phyloP scores from a whole-genome alignment of 2,888 invertebrate species.

The Leptothorax acervorum region DNA sequence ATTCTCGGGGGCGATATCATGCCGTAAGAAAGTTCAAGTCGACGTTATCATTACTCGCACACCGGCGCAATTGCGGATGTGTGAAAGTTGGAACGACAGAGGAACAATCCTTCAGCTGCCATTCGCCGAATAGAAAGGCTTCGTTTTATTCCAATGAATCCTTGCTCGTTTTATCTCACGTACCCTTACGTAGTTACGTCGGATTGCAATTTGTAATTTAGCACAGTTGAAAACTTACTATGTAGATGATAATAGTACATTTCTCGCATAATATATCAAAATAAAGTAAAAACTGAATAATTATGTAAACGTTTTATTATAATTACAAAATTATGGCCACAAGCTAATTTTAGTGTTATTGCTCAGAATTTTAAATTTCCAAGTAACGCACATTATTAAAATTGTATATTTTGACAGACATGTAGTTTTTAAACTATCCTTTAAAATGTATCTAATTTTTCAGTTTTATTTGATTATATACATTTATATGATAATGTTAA shows the following conservation, averaged over 20 bases:
- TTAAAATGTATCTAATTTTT: neutral
- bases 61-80: slow-evolving; percentile 40
- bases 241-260: neutral
- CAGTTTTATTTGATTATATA: neutral
- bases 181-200: neutral
- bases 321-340: neutral
- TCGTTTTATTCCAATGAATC: neutral
- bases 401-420: neutral
- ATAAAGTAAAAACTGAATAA: neutral
- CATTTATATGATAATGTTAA: neutral
- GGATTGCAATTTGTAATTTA: neutral
- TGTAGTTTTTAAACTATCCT: neutral
- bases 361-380: neutral
- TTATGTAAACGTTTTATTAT: neutral
- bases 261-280: neutral
- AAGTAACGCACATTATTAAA: neutral
- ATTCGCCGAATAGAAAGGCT: slow-evolving; percentile 6
- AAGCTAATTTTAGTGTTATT: neutral
- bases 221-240: neutral
- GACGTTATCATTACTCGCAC: slow-evolving; percentile 62
- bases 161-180: slow-evolving; percentile 1
- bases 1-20: slow-evolving; percentile 59
- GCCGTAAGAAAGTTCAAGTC: slow-evolving; percentile 59
- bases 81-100: slow-evolving; percentile 22
- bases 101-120: slow-evolving; percentile 28